These are phyloP conservation scores for Stictonetta naevosa DNA, from an alignment of 2,113 vertebrate genomes.

Conservation along the genomic window DNA sequence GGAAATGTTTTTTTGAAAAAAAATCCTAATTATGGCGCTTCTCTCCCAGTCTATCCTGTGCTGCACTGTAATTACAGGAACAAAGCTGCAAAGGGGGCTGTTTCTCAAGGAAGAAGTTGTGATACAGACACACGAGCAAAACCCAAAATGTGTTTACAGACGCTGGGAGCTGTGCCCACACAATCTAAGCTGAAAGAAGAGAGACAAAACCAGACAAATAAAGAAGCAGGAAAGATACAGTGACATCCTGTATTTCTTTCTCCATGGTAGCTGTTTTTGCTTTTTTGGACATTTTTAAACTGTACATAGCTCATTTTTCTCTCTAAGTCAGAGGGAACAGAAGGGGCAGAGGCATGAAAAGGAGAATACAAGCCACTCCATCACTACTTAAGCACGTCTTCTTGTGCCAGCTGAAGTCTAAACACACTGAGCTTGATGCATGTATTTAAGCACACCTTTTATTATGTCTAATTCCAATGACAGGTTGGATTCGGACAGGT, in stretches of 20 bases:
- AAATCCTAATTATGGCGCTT: slow-evolving; percentile 1
- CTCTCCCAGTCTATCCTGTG: background rate
- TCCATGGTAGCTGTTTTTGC: background rate
- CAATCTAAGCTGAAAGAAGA: background rate
- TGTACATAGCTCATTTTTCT: background rate
- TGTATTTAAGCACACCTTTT: background rate
- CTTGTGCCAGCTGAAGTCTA: background rate
- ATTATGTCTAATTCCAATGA: background rate
- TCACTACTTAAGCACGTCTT: background rate
- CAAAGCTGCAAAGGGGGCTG: background rate
- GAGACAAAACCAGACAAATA: background rate
- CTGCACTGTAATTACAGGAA: slow-evolving; percentile 3
- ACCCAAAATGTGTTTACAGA: background rate
- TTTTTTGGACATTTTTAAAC: background rate
- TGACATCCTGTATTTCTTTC: background rate
- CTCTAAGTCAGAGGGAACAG: background rate
- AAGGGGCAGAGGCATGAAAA: background rate
- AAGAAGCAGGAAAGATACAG: background rate
- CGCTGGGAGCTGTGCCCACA: background rate
- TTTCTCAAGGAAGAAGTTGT: background rate
- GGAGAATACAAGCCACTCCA: background rate
- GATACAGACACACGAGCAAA: background rate
- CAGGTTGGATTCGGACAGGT: background rate
- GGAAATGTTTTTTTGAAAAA: background rate
- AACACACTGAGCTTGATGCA: background rate